Base-by-base conservation (phyloP, 1,140 invertebrate genomes). In the Melitaea cinxia region DNA sequence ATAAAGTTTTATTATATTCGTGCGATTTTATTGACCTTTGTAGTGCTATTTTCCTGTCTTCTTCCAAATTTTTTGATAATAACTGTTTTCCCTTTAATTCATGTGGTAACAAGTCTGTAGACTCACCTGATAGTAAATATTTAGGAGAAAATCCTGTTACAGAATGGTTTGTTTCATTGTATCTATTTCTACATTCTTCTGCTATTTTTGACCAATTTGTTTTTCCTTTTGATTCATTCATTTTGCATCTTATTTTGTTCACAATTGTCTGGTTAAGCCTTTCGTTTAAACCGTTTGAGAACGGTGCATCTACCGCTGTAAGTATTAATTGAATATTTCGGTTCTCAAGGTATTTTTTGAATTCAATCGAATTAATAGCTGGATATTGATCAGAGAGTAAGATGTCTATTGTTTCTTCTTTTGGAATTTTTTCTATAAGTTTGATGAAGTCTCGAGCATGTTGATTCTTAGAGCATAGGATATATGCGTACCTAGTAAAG, bases 401-500 rank as follows among this genome's bases (percentile, higher is more conserved):
- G 14, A 61, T 37, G 2, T 26, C 52, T 28, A 67, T 67, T 10
- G 57, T 53, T 6, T 57, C 14, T 14, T 1, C 42, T 42, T 55
- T 39, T 28, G 53, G 12, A 19, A 37, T n/a, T 1, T 53, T 53
- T 26, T 1, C 52, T 0, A 68, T 15, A 15, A 68, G 33, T 37
- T 57, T 68, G 15, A 68, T 61, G 37, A 61, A 68, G 42, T 61
- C 65, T 28, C 28, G 39, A n/a, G 65, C 28, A 47, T 23, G 56
- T 47, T 68, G 58, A 52, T 12, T 68, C 24, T 45, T 68, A 1
- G 78, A 88, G 19, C 76, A 81, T 9, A 65, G 7, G 55, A 72
- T 72, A 45, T 21, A 71, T 21, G 65, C 72, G 62, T 65, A 74
- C 54, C 72, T 65, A n/a, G 68, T 71, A 21, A 74, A 74, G n/a